Evolutionary conservation across 2,797 vertebrate genomes (phyloP).

Genomic region (Scolopax bukidnonensis): DNA sequence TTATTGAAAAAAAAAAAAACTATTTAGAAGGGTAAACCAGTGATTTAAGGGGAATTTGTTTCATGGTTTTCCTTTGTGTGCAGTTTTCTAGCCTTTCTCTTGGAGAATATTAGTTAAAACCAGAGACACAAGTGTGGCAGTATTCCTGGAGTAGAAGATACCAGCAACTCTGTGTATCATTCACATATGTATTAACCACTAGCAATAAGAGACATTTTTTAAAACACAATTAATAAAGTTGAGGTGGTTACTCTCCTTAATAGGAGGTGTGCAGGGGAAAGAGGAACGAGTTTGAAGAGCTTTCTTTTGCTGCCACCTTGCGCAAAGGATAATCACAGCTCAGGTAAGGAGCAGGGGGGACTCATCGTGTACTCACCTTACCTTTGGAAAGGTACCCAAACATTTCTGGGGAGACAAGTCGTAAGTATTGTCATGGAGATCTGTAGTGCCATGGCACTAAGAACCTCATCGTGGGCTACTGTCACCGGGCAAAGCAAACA

Average conservation of each 20-base stretch:
- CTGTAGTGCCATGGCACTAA: background rate
- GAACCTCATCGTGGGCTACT: background rate
- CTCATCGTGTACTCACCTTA: background rate
- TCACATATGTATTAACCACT: background rate
- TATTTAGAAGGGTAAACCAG: background rate
- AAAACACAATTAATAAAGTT: background rate
- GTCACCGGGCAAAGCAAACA: background rate
- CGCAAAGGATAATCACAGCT: constrained; percentile 30
- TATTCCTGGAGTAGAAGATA: background rate
- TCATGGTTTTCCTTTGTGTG: background rate
- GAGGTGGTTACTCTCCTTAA: background rate
- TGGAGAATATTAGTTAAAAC: background rate
- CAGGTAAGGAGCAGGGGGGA: background rate
- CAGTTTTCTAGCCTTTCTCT: background rate
- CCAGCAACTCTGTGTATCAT: background rate
- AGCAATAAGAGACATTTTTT: background rate
- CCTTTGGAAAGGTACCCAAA: background rate
- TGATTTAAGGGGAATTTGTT: background rate
- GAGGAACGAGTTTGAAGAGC: background rate
- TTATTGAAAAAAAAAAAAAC: background rate
- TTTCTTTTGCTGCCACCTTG: constrained; percentile 58
- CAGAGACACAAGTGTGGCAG: background rate
- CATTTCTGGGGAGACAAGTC: background rate
- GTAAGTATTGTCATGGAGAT: background rate
- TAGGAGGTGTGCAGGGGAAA: background rate